A percentile compares a stretch with the other conserved stretches of the same genome.
phyloP scores from a whole-genome alignment of 1,140 invertebrate genomes.

The Pollicipes pollicipes region DNA sequence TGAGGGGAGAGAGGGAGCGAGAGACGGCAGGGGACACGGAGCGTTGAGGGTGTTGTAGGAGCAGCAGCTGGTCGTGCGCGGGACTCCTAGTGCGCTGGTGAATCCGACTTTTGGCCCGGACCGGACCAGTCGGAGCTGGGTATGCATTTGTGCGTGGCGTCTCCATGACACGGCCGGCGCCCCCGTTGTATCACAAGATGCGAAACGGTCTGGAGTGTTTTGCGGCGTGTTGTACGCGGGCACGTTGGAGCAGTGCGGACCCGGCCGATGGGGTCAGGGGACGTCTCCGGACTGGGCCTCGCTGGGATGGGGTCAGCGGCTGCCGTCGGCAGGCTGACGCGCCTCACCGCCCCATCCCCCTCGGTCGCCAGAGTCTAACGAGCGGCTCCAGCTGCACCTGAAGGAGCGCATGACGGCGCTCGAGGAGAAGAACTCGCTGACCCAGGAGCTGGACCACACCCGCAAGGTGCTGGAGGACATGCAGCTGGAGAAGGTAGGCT shows the following conservation, averaged over 20 bases:
- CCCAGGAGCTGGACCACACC: constrained; percentile 86
- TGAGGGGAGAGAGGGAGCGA: constrained; percentile 18
- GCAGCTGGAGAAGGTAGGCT: constrained; percentile 68
- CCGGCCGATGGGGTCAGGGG: too few relatives aligned
- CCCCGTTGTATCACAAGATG: too few relatives aligned
- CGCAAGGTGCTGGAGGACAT: constrained; percentile 84
- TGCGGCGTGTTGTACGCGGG: too few relatives aligned
- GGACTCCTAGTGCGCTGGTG: too few relatives aligned
- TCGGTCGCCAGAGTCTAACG: constrained; percentile 81
- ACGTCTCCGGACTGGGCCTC: too few relatives aligned
- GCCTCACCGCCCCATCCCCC: too few relatives aligned
- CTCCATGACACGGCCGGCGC: too few relatives aligned
- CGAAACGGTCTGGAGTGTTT: too few relatives aligned
- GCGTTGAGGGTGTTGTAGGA: not conserved
- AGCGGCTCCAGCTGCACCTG: constrained; percentile 90
- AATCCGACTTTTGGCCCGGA: not conserved
- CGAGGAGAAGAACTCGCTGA: constrained; percentile 92
- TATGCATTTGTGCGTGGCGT: not conserved
- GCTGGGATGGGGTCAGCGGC: too few relatives aligned
- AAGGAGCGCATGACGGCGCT: constrained; percentile 97
- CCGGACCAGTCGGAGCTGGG: not conserved
- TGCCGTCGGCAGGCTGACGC: too few relatives aligned
- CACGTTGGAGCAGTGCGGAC: too few relatives aligned
- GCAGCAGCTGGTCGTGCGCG: not conserved
- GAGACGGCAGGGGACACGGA: not conserved